Conservation (phyloP, 2,113 vertebrate species). For the Thamnophis sirtalis region DNA sequence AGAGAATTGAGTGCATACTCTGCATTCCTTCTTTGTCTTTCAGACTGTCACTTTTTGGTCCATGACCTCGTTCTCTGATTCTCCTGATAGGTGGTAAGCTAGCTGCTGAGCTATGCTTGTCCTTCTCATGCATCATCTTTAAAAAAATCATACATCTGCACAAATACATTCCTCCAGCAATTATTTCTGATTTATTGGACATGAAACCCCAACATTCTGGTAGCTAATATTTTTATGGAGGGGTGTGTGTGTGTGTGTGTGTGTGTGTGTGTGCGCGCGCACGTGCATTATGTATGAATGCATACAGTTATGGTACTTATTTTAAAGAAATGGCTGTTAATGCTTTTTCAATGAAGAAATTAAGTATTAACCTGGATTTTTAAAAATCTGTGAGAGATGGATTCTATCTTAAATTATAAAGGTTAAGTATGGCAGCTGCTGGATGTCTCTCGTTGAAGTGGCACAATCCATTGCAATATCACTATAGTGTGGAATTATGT, state of each 20-base stretch:
- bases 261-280: too few species aligned
- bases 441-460: too few species aligned
- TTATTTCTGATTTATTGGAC: not conserved
- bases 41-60: not conserved
- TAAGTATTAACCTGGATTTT: too few species aligned
- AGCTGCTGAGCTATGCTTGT: not conserved
- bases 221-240: too few species aligned
- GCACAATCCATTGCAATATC: too few species aligned
- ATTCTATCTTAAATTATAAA: too few species aligned
- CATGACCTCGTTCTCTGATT: not conserved
- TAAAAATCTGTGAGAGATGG: too few species aligned
- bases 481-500: too few species aligned
- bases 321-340: not conserved
- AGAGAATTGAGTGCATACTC: not conserved
- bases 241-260: too few species aligned
- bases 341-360: too few species aligned
- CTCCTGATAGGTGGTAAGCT: not conserved
- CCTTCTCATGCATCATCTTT: not conserved
- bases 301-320: not conserved
- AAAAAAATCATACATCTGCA: not conserved
- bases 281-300: too few species aligned
- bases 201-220: not conserved
- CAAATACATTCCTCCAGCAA: not conserved
- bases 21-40: not conserved
- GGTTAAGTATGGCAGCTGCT: too few species aligned